A percentile compares a stretch with the other conserved stretches of the same genome.
Evolutionary conservation across 2,888 invertebrate species (phyloP).

Genomic region (Pogonocherus hispidulus): DNA sequence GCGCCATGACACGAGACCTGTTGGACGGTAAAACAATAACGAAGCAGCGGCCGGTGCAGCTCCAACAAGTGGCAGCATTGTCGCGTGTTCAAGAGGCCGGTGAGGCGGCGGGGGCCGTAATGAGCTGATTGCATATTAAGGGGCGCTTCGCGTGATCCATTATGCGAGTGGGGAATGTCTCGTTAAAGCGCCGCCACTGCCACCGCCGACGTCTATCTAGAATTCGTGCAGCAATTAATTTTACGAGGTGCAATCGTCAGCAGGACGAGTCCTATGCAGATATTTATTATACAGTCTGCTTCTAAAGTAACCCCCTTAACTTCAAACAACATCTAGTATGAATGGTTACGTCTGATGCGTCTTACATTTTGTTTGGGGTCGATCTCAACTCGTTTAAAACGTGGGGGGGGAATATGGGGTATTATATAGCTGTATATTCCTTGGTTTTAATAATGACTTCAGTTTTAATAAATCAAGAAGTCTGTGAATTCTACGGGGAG

Average conservation of each 20-base stretch:
- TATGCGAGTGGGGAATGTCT: slow-evolving; percentile 24
- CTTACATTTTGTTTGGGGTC: no score
- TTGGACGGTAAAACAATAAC: slow-evolving; percentile 36
- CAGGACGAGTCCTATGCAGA: background rate
- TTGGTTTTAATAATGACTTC: no score
- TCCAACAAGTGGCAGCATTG: slow-evolving; percentile 48
- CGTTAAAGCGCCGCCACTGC: slow-evolving; percentile 8
- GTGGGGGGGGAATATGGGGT: no score
- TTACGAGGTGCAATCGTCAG: background rate
- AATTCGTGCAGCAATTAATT: slow-evolving; percentile 17
- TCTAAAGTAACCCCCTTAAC: no score
- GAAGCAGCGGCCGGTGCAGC: slow-evolving; percentile 29
- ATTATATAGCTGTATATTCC: no score
- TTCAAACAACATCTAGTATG: no score
- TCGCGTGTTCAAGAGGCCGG: slow-evolving; percentile 50
- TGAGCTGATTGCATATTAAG: slow-evolving; percentile 53
- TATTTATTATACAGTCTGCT: no score
- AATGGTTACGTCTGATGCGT: no score
- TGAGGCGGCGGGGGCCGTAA: slow-evolving; percentile 51
- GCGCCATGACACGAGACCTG: slow-evolving; percentile 29
- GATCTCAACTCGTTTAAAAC: no score
- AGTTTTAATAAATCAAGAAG: no score
- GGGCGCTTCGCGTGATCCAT: slow-evolving; percentile 45
- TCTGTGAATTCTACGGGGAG: no score
- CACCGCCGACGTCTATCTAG: slow-evolving; percentile 12